Conservation (phyloP, 2,888 invertebrate genomes). For the Dicyrtomina minuta region DNA sequence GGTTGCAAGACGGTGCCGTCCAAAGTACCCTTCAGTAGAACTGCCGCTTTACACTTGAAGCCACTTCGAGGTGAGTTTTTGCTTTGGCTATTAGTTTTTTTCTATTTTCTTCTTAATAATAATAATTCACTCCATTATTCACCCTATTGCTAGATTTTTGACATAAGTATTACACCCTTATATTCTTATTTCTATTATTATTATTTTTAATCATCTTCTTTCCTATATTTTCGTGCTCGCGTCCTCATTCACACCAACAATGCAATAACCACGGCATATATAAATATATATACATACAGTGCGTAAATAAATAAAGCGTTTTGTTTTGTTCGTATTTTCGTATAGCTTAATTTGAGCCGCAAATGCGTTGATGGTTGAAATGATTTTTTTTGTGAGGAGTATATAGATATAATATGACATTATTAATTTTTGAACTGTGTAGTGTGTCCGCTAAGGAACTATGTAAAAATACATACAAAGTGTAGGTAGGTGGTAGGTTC, state of each 20-base stretch:
- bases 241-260: too few species aligned
- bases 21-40: slow-evolving; percentile 18
- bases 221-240: background rate
- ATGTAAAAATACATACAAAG: too few species aligned
- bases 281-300: background rate
- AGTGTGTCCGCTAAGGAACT: too few species aligned
- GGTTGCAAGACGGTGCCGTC: slow-evolving; percentile 18
- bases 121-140: background rate
- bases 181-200: background rate
- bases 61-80: slow-evolving; percentile 25
- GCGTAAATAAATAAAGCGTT: too few species aligned
- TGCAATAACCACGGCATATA: background rate
- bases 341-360: too few species aligned
- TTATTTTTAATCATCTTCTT: background rate
- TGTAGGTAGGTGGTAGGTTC: too few species aligned
- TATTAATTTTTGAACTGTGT: too few species aligned
- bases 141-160: background rate
- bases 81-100: background rate
- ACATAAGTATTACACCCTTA: background rate
- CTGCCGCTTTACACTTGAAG: slow-evolving; percentile 18
- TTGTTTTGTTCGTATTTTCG: too few species aligned
- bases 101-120: background rate
- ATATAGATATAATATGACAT: too few species aligned
- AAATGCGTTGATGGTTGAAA: too few species aligned
- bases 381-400: too few species aligned